Conservation (phyloP, 1,140 invertebrate genomes). For the Augochlora pura region DNA sequence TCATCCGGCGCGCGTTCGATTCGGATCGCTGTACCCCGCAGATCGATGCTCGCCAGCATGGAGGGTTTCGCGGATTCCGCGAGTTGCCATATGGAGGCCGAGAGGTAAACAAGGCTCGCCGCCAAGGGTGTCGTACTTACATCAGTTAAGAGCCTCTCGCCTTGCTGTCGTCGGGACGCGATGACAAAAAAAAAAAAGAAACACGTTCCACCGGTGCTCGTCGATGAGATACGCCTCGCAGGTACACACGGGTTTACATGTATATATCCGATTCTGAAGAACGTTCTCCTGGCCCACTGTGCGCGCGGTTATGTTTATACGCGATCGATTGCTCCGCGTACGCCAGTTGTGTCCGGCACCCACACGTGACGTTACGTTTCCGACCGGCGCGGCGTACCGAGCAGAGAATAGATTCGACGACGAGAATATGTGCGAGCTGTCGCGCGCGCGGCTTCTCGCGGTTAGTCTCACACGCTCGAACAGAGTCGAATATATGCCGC, state of each 20-base stretch:
- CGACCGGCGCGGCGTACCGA: neutral
- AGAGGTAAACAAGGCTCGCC: too few relatives aligned
- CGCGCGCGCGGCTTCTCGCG: too few relatives aligned
- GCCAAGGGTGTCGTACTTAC: slow-evolving; percentile 39
- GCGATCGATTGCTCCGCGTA: neutral
- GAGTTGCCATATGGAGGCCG: too few relatives aligned
- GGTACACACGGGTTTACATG: too few relatives aligned
- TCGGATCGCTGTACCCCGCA: neutral
- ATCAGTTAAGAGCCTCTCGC: slow-evolving; percentile 42
- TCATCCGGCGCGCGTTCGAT: neutral
- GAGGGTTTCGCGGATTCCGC: too few relatives aligned
- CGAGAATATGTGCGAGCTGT: neutral
- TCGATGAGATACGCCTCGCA: too few relatives aligned
- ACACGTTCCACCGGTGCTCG: slow-evolving; percentile 33
- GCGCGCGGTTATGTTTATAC: neutral
- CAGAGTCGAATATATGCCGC: too few relatives aligned
- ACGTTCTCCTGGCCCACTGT: slow-evolving; percentile 9
- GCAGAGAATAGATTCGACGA: too few relatives aligned
- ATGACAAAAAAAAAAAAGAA: too few relatives aligned
- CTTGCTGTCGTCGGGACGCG: slow-evolving; percentile 52
- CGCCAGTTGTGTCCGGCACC: neutral
- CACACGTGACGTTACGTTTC: slow-evolving; percentile 35
- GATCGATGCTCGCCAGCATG: too few relatives aligned
- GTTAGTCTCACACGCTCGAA: too few relatives aligned
- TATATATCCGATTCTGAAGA: slow-evolving; percentile 38